phyloP scores from a whole-genome alignment of 1,140 invertebrate genomes.

The Lepidurus apus region DNA sequence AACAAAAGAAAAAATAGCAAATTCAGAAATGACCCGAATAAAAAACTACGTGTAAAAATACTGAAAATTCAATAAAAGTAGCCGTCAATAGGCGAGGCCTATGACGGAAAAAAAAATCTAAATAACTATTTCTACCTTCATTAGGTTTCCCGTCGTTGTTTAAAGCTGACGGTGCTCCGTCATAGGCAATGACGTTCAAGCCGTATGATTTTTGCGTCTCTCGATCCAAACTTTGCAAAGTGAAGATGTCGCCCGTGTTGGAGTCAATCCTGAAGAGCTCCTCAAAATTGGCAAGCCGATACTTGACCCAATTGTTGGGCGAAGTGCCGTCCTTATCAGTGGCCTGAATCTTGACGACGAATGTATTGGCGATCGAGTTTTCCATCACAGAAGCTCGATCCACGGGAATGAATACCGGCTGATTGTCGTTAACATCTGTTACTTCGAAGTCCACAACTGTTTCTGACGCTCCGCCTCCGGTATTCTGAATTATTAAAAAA shows the following conservation, averaged over 20 bases:
- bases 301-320: conserved; percentile 68
- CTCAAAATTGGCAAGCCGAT: conserved; percentile 61
- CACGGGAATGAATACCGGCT: conserved; percentile 72
- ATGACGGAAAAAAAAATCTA: not conserved
- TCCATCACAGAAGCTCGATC: conserved; percentile 71
- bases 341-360: conserved; percentile 78
- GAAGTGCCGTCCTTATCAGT: conserved; percentile 78
- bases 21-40: not conserved
- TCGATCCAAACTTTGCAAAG: conserved; percentile 67
- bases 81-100: too few relatives aligned
- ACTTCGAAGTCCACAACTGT: conserved; percentile 68
- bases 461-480: conserved; percentile 68
- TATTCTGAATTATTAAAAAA: conserved; percentile 55
- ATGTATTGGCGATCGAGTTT: conserved; percentile 70
- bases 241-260: conserved; percentile 77
- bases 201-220: conserved; percentile 70
- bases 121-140: conserved; percentile 37
- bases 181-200: conserved; percentile 74
- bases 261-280: conserved; percentile 71
- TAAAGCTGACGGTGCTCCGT: conserved; percentile 77
- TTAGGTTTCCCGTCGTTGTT: conserved; percentile 42
- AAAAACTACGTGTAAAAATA: not conserved
- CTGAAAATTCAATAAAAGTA: conserved; percentile 8
- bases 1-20: conserved; percentile 33
- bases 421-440: conserved; percentile 80